A percentile compares a stretch with the other conserved stretches of the same genome.
These are phyloP conservation scores for Nesidiocoris tenuis DNA, from an alignment of 2,888 invertebrate genomes.

Conservation along the genomic window DNA sequence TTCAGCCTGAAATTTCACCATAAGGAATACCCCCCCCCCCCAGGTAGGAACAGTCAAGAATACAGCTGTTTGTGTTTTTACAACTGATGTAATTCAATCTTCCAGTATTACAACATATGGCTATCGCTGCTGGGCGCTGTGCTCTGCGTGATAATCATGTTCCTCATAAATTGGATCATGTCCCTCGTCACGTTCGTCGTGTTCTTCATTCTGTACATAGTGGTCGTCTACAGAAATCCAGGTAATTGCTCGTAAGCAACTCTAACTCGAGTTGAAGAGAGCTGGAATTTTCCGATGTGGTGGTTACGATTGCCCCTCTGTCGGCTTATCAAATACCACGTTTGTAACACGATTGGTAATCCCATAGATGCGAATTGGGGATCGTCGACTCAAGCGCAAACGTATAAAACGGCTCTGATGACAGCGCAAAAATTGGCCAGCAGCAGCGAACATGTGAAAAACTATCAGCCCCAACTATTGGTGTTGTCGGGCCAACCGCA, in stretches of 20 bases:
- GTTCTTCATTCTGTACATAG: conserved; percentile 82
- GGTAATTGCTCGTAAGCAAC: conserved; percentile 59
- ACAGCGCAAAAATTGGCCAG: conserved; percentile 84
- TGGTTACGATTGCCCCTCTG: no score
- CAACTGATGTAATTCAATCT: no score
- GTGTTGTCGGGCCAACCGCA: conserved; percentile 88
- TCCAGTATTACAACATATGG: conserved; percentile 93
- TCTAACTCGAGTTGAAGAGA: no score
- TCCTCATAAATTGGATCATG: conserved; percentile 90
- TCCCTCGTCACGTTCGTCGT: conserved; percentile 82
- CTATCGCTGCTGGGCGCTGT: conserved; percentile 80
- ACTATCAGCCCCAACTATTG: conserved; percentile 80
- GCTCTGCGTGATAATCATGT: conserved; percentile 89
- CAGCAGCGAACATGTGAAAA: conserved; percentile 96
- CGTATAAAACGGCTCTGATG: conserved; percentile 86
- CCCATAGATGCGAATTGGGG: conserved; percentile 94
- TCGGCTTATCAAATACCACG: no score
- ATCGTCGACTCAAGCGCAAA: conserved; percentile 94
- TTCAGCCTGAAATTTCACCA: no score
- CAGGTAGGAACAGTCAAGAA: no score
- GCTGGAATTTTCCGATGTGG: no score
- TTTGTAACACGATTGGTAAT: not conserved
- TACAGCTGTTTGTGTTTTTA: no score
- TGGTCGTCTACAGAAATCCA: conserved; percentile 91
- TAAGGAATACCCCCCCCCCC: no score